A percentile compares a stretch with the other conserved stretches of the same genome.
These are phyloP conservation scores for Sinocyclocheilus anshuiensis DNA, from an alignment of 2,113 vertebrate genomes.

Conservation along the genomic window DNA sequence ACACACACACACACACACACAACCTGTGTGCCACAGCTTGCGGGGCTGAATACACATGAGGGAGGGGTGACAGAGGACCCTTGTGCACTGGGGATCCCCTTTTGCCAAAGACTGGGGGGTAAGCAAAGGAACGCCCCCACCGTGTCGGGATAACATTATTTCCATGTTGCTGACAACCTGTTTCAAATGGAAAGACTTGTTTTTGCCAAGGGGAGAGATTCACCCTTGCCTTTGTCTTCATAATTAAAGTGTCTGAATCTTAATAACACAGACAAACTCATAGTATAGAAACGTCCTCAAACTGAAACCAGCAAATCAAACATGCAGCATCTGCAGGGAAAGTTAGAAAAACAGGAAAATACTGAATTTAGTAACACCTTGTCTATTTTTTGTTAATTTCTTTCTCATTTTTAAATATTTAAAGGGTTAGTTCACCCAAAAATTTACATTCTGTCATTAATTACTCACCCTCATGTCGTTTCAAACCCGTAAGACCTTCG, in stretches of 20 bases:
- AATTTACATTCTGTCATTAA: too few relatives aligned
- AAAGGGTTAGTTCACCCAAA: too few relatives aligned
- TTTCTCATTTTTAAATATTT: neutral
- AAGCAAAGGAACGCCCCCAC: neutral
- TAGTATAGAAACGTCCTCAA: neutral
- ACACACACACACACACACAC: neutral
- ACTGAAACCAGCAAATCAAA: neutral
- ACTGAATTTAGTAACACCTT: neutral
- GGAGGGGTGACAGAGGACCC: neutral
- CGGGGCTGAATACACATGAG: conserved; percentile 21
- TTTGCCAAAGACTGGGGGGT: conserved; percentile 15
- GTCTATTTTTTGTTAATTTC: neutral
- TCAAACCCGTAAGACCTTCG: too few relatives aligned
- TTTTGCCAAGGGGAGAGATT: conserved; percentile 16
- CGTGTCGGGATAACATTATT: conserved; percentile 8
- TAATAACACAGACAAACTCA: neutral
- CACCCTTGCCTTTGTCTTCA: conserved; percentile 18
- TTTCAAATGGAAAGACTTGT: conserved; percentile 20
- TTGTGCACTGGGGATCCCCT: conserved; percentile 5
- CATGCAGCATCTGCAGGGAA: neutral
- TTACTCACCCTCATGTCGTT: too few relatives aligned
- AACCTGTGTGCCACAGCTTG: conserved; percentile 45
- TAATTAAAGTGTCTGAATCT: conserved; percentile 9
- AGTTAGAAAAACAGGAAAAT: neutral
- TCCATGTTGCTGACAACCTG: conserved; percentile 24